phyloP scores from a whole-genome alignment of 2,797 vertebrate species.

The Morelia viridis region DNA sequence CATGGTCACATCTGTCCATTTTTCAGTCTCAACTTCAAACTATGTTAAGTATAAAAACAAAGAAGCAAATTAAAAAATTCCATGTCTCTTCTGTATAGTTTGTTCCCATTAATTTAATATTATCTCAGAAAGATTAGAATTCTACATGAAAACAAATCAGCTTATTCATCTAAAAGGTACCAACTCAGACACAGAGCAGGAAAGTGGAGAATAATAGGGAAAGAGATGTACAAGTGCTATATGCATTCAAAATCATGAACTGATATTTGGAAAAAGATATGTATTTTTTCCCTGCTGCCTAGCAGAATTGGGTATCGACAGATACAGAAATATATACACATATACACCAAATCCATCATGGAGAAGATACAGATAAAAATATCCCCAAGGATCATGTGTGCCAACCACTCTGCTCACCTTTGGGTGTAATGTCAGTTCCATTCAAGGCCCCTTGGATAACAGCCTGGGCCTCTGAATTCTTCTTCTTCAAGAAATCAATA shows the following conservation, averaged over 20 bases:
- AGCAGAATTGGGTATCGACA: not conserved
- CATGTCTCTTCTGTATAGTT: not conserved
- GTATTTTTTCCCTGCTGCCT: not conserved
- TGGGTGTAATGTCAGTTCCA: constrained; percentile 80
- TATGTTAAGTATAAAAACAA: not conserved
- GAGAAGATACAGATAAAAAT: not conserved
- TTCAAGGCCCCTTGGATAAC: constrained; percentile 91
- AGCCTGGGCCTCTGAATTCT: constrained; percentile 91
- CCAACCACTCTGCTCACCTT: constrained; percentile 73
- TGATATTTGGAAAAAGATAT: not conserved
- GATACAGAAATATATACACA: not conserved
- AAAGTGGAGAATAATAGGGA: not conserved
- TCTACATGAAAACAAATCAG: not conserved
- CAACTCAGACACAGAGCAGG: not conserved
- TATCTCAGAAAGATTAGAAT: not conserved
- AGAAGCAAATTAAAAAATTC: not conserved
- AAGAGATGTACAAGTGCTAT: not conserved
- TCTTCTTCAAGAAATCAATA: constrained; percentile 87
- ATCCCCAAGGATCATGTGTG: not conserved
- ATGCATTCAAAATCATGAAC: not conserved
- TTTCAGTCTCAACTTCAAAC: not conserved
- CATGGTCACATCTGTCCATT: not conserved
- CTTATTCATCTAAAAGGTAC: not conserved
- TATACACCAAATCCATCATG: not conserved
- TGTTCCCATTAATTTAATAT: not conserved